phyloP scores from a whole-genome alignment of 2,113 vertebrate species.

The Nesogale talazaci region DNA sequence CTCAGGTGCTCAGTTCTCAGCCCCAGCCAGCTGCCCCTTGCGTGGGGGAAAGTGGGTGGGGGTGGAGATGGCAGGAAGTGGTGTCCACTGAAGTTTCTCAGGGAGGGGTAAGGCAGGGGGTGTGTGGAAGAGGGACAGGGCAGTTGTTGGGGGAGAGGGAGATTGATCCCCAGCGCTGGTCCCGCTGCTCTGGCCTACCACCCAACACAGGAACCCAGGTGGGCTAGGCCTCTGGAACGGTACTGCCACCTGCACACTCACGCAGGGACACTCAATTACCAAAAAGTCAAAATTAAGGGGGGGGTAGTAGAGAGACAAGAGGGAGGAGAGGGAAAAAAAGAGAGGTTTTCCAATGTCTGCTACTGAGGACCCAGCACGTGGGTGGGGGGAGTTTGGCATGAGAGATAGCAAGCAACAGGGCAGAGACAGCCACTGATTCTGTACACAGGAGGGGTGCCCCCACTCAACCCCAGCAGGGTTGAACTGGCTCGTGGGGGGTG shows the following conservation, averaged over 20 bases:
- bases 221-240: conserved; percentile 71
- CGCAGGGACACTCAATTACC: conserved; percentile 76
- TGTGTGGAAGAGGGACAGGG: not conserved
- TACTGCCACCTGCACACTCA: conserved; percentile 73
- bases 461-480: conserved; percentile 73
- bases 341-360: conserved; percentile 80
- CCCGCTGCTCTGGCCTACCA: conserved; percentile 35
- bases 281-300: conserved; percentile 79
- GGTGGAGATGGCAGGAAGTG: conserved; percentile 59
- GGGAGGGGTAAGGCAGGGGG: not conserved
- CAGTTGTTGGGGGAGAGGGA: not conserved
- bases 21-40: conserved; percentile 60
- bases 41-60: conserved; percentile 8
- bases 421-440: conserved; percentile 71
- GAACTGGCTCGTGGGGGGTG: conserved; percentile 77
- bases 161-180: not conserved
- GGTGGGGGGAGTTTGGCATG: conserved; percentile 74
- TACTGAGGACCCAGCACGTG: conserved; percentile 74
- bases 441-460: conserved; percentile 75
- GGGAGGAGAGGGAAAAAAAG: too few relatives aligned
- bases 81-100: conserved; percentile 58
- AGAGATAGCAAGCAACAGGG: conserved; percentile 73
- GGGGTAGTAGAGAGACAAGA: not conserved
- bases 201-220: conserved; percentile 46
- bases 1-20: conserved; percentile 64